A percentile compares a stretch with the other conserved stretches of the same genome.
These are phyloP conservation scores for Clitarchus hookeri DNA, from an alignment of 2,888 invertebrate species.

Conservation along the genomic window DNA sequence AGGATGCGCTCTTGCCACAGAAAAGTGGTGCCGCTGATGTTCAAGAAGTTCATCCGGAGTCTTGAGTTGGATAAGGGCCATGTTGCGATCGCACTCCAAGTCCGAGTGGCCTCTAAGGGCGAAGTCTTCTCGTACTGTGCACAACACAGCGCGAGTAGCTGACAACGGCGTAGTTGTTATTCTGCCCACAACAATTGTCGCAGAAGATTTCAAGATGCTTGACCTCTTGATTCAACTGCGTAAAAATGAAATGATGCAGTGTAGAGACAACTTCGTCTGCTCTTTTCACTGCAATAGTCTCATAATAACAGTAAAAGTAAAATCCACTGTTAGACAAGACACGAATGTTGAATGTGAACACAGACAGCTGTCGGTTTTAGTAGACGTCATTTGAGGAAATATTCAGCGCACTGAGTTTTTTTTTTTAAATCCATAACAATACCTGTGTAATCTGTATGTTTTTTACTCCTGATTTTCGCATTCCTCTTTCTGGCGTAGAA, in stretches of 20 bases:
- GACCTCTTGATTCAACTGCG: no score
- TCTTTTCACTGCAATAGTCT: slow-evolving; percentile 15
- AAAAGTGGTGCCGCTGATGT: not conserved
- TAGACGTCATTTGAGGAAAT: slow-evolving; percentile 11
- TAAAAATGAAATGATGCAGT: no score
- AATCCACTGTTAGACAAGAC: not conserved
- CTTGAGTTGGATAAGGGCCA: not conserved
- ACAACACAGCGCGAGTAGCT: not conserved
- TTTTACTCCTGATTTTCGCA: no score
- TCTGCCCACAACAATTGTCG: no score
- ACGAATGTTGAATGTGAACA: slow-evolving; percentile 22
- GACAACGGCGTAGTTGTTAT: not conserved
- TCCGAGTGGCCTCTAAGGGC: not conserved
- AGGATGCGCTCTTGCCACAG: not conserved
- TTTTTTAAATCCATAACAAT: no score
- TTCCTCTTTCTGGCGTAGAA: no score
- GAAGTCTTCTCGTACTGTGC: not conserved
- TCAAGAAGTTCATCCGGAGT: not conserved
- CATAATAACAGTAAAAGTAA: not conserved
- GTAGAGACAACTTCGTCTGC: not conserved
- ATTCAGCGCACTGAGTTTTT: not conserved
- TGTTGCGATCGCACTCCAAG: slow-evolving; percentile 4
- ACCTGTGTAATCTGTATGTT: no score
- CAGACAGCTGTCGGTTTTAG: slow-evolving; percentile 20
- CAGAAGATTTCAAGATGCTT: no score